Conservation (phyloP, 2,888 invertebrate species). For the Rhamnusium bicolor region DNA sequence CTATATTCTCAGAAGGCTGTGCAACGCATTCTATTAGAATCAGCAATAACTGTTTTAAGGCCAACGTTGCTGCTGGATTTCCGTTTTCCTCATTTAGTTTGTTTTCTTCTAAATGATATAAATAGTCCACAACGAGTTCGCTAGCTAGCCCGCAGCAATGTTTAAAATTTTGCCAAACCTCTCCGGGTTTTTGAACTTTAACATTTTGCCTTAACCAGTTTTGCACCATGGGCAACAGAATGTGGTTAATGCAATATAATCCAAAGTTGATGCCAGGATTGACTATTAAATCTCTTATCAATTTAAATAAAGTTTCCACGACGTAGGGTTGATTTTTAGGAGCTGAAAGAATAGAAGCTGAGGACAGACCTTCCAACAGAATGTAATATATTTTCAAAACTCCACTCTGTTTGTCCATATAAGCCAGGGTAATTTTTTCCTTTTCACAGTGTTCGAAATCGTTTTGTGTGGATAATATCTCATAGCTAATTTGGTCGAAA, state of each 20-base stretch:
- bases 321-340: slow-evolving; percentile 85
- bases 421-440: slow-evolving; percentile 75
- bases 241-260: slow-evolving; percentile 92
- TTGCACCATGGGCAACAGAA: slow-evolving; percentile 93
- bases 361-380: slow-evolving; percentile 88
- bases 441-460: slow-evolving; percentile 69
- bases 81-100: slow-evolving; percentile 51
- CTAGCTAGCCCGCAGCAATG: slow-evolving; percentile 95
- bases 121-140: slow-evolving; percentile 90
- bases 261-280: slow-evolving; percentile 92
- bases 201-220: slow-evolving; percentile 86
- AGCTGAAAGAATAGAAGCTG: slow-evolving; percentile 87
- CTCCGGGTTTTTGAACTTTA: slow-evolving; percentile 80
- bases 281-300: slow-evolving; percentile 83
- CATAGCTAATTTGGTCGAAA: slow-evolving; percentile 79
- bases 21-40: slow-evolving; percentile 93
- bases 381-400: slow-evolving; percentile 94
- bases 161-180: slow-evolving; percentile 92
- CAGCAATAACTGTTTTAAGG: slow-evolving; percentile 87
- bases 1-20: slow-evolving; percentile 91
- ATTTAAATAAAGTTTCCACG: slow-evolving; percentile 89
- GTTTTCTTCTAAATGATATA: slow-evolving; percentile 80
- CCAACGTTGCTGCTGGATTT: slow-evolving; percentile 79
- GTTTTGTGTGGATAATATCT: slow-evolving; percentile 74
- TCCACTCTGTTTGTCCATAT: slow-evolving; percentile 85